A percentile compares a stretch with the other conserved stretches of the same genome.
Evolutionary conservation across 2,797 vertebrate genomes (phyloP).

Genomic region (Saxicola maurus): DNA sequence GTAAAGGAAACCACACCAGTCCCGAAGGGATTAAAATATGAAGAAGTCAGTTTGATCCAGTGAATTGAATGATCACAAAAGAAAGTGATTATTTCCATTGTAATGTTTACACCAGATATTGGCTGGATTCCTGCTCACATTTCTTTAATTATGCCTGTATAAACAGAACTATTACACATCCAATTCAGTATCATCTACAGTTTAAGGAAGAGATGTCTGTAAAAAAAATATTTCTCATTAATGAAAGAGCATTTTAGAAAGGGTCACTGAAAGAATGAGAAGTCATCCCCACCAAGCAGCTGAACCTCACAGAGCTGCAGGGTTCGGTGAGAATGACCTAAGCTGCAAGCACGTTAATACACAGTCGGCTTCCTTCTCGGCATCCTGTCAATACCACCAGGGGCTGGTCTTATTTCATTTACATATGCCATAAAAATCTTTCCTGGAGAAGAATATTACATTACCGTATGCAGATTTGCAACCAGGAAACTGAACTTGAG

Average conservation of each 20-base stretch:
- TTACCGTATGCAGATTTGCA: conserved; percentile 60
- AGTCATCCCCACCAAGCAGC: conserved; percentile 15
- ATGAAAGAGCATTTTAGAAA: conserved; percentile 25
- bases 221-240: conserved; percentile 11
- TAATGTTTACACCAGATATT: conserved; percentile 47
- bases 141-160: conserved; percentile 41
- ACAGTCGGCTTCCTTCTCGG: conserved; percentile 32
- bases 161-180: conserved; percentile 14
- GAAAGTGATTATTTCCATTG: conserved; percentile 14
- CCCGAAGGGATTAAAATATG: not conserved
- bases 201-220: not conserved
- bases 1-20: conserved; percentile 11
- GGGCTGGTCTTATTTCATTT: conserved; percentile 54
- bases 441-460: conserved; percentile 41
- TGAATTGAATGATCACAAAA: not conserved
- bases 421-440: conserved; percentile 52
- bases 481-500: conserved; percentile 47
- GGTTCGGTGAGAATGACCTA: conserved; percentile 43
- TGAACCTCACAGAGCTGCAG: conserved; percentile 48
- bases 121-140: not conserved
- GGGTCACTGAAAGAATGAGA: conserved; percentile 37
- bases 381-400: conserved; percentile 50
- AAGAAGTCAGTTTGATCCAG: conserved; percentile 10
- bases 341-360: conserved; percentile 5
- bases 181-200: not conserved